A percentile compares a stretch with the other conserved stretches of the same genome.
Evolutionary conservation across 1,140 invertebrate genomes (phyloP).

Genomic region (Drosophila orosa): DNA sequence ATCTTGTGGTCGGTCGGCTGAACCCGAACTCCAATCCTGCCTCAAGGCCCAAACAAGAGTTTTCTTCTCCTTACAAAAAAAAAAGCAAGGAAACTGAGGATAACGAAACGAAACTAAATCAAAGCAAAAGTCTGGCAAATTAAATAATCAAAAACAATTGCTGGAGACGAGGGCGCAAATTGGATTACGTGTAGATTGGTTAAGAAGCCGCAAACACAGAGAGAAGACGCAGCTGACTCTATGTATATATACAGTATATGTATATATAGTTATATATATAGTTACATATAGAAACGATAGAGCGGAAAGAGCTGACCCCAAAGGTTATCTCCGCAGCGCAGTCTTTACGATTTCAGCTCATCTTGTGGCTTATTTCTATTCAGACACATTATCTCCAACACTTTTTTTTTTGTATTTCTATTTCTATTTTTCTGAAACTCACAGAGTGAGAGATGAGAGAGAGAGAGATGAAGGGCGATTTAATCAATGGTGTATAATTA

Average conservation of each 20-base stretch:
- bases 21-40: conserved; percentile 34
- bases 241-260: too few species aligned
- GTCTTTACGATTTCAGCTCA: conserved; percentile 40
- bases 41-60: conserved; percentile 27
- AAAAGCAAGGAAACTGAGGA: conserved; percentile 3
- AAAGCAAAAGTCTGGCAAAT: conserved; percentile 78
- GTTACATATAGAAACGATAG: too few species aligned
- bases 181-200: conserved; percentile 75
- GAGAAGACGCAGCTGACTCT: conserved; percentile 5
- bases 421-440: not conserved
- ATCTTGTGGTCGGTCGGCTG: conserved; percentile 68
- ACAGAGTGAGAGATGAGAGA: not conserved
- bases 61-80: not conserved
- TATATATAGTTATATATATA: not conserved
- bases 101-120: conserved; percentile 68
- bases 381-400: conserved; percentile 28
- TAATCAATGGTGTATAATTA: conserved; percentile 16
- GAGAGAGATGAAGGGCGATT: conserved; percentile 1
- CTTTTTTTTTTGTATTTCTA: conserved; percentile 1
- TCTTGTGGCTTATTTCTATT: conserved; percentile 11
- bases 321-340: conserved; percentile 33
- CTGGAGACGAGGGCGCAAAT: conserved; percentile 43
- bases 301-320: conserved; percentile 20
- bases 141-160: conserved; percentile 81
- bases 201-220: conserved; percentile 27